Evolutionary conservation across 2,797 vertebrate genomes (phyloP).

Genomic region (Nannoperca obscura): DNA sequence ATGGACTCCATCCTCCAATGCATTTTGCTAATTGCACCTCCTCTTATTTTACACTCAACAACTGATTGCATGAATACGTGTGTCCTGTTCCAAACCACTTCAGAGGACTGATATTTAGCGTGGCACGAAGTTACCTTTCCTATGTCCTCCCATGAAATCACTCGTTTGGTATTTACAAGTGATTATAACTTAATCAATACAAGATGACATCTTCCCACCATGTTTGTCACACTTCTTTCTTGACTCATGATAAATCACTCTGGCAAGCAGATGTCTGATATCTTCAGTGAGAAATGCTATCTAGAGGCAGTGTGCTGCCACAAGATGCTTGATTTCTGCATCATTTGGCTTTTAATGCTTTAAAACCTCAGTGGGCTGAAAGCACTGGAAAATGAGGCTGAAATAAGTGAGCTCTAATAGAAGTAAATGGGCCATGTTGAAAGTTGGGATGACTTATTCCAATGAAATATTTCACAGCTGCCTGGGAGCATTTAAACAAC

Average conservation of each 20-base stretch:
- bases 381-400: slow-evolving; percentile 45
- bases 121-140: slow-evolving; percentile 25
- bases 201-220: slow-evolving; percentile 32
- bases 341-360: slow-evolving; percentile 46
- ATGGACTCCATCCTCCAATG: not conserved
- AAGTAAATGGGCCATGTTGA: slow-evolving; percentile 56
- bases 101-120: slow-evolving; percentile 9
- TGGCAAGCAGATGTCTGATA: slow-evolving; percentile 37
- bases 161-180: slow-evolving; percentile 16
- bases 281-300: slow-evolving; percentile 46
- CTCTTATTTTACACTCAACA: slow-evolving; percentile 38
- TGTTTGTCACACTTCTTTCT: slow-evolving; percentile 35
- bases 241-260: slow-evolving; percentile 12
- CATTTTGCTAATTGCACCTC: slow-evolving; percentile 7
- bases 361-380: slow-evolving; percentile 45
- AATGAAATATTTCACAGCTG: slow-evolving; percentile 61
- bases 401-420: slow-evolving; percentile 47
- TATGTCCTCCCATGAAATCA: slow-evolving; percentile 39
- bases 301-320: slow-evolving; percentile 19
- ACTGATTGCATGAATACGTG: slow-evolving; percentile 15
- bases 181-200: slow-evolving; percentile 31
- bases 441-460: slow-evolving; percentile 37
- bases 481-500: slow-evolving; percentile 37
- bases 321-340: slow-evolving; percentile 33
- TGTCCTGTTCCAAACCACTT: slow-evolving; percentile 29